Evolutionary conservation across 2,888 invertebrate genomes (phyloP).

Genomic region (Petrolisthes cinctipes): DNA sequence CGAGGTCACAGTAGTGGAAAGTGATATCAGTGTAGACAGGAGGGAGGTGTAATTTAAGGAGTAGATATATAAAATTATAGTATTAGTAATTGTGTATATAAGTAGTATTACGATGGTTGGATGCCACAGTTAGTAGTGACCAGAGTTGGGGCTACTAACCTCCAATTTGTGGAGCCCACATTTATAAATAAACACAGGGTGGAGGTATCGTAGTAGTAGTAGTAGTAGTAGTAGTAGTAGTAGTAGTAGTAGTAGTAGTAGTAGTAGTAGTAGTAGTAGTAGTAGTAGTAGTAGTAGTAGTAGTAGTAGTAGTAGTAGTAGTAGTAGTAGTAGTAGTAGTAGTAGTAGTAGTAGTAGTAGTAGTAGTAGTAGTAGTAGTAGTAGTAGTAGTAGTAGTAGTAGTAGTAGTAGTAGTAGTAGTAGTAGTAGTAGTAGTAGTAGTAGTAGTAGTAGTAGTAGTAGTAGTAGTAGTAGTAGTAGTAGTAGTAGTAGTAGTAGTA

Average conservation of each 20-base stretch:
- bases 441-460: slow-evolving; percentile 3
- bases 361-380: slow-evolving; percentile 3
- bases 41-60: no score
- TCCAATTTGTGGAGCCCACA: no score
- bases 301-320: slow-evolving; percentile 3
- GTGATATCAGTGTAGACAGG: no score
- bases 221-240: slow-evolving; percentile 3
- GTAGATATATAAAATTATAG: no score
- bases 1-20: no score
- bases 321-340: slow-evolving; percentile 3
- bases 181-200: no score
- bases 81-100: no score
- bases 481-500: slow-evolving; percentile 3
- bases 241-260: neutral
- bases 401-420: slow-evolving; percentile 3
- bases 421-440: slow-evolving; percentile 3
- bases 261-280: slow-evolving; percentile 3
- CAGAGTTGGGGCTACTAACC: no score
- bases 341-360: slow-evolving; percentile 3
- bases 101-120: no score
- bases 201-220: no score
- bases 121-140: no score
- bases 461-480: slow-evolving; percentile 3
- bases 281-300: neutral
- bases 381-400: neutral